phyloP scores from a whole-genome alignment of 2,797 vertebrate species.

The Gobio occitaniae region DNA sequence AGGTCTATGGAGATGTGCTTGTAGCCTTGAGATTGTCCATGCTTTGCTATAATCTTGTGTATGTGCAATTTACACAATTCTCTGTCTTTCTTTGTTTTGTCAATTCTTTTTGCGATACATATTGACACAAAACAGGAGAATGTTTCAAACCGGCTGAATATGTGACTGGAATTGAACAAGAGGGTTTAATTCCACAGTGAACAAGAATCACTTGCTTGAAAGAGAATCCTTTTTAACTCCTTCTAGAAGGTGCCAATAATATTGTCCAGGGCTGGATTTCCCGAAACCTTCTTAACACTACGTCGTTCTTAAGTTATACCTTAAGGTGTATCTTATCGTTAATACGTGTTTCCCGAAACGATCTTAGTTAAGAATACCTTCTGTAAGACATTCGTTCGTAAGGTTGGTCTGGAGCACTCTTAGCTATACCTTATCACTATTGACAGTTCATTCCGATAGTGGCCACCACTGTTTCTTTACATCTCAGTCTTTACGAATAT shows the following conservation, averaged over 20 bases:
- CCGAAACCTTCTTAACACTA: too few relatives aligned
- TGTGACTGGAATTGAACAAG: not conserved
- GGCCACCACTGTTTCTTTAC: too few relatives aligned
- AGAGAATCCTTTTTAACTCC: not conserved
- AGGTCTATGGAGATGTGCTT: not conserved
- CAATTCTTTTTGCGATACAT: not conserved
- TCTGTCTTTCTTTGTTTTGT: not conserved
- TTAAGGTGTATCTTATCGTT: too few relatives aligned
- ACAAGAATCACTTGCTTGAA: not conserved
- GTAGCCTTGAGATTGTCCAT: not conserved
- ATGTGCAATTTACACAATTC: not conserved
- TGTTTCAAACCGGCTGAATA: not conserved
- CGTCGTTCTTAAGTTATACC: too few relatives aligned
- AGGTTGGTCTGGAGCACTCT: too few relatives aligned
- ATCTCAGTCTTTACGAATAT: too few relatives aligned
- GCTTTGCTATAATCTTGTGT: not conserved
- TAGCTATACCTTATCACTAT: too few relatives aligned
- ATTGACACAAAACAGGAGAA: not conserved
- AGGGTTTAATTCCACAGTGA: not conserved
- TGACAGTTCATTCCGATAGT: too few relatives aligned
- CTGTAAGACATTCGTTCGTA: too few relatives aligned
- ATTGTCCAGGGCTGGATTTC: too few relatives aligned
- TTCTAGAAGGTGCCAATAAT: not conserved
- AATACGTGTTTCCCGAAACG: too few relatives aligned
- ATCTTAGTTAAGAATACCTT: too few relatives aligned